These are phyloP conservation scores for Lagocephalus sceleratus DNA, from an alignment of 2,797 vertebrate species.

Conservation along the genomic window DNA sequence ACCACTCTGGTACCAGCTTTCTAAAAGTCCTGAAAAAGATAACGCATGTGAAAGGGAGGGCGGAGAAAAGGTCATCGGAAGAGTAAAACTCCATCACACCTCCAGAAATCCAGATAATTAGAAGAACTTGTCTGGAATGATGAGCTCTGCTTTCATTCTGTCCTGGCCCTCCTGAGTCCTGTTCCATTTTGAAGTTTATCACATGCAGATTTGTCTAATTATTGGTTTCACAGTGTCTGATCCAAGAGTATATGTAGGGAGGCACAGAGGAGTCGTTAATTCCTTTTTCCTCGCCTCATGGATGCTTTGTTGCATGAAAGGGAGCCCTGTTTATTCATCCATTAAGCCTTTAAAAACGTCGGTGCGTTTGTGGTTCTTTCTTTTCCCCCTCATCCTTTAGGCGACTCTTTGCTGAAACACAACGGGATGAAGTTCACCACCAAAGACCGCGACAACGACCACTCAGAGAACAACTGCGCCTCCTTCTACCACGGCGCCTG, in stretches of 20 bases:
- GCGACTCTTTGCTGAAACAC: constrained; percentile 93
- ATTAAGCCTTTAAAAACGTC: neutral
- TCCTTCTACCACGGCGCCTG: constrained; percentile 97
- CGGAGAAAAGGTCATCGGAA: no score
- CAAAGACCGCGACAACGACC: constrained; percentile 94
- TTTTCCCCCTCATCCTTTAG: constrained; percentile 40
- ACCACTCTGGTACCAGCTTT: no score
- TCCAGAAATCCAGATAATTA: constrained; percentile 37
- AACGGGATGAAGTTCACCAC: constrained; percentile 97
- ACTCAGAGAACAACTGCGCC: constrained; percentile 97
- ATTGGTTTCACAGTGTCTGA: constrained; percentile 16
- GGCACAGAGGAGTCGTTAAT: constrained; percentile 1
- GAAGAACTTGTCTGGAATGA: constrained; percentile 21
- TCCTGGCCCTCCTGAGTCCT: constrained; percentile 3
- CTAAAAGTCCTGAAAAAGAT: no score
- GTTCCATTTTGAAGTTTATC: constrained; percentile 26
- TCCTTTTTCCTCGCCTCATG: constrained; percentile 3
- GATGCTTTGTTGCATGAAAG: neutral
- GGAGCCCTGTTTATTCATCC: neutral
- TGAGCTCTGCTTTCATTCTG: constrained; percentile 18
- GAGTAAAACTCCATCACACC: constrained; percentile 38
- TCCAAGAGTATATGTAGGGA: constrained; percentile 5
- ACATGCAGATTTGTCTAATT: constrained; percentile 27
- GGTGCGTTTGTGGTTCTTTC: neutral
- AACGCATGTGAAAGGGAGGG: no score